These are phyloP conservation scores for Hipposideros larvatus DNA, from an alignment of 2,797 vertebrate species.

Conservation along the genomic window DNA sequence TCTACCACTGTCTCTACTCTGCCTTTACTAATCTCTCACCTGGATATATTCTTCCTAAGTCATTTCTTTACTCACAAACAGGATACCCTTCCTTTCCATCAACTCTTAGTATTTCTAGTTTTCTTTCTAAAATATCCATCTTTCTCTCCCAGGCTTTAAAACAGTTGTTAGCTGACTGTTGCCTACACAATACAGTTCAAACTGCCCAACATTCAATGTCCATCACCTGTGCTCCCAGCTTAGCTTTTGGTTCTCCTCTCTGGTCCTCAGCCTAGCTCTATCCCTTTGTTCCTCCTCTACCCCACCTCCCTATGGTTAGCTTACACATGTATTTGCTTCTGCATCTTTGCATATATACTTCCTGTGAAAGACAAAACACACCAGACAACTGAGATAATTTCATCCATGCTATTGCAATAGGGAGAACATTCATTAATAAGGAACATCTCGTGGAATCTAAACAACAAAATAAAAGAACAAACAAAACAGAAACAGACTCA, in stretches of 20 bases:
- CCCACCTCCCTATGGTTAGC: neutral
- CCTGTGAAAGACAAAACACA: neutral
- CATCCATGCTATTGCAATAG: neutral
- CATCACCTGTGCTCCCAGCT: neutral
- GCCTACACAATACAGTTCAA: neutral
- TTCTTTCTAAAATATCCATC: neutral
- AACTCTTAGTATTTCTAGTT: neutral
- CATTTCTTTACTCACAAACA: neutral
- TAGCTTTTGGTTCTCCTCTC: neutral
- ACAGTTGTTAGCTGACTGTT: neutral
- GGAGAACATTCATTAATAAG: neutral
- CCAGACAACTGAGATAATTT: neutral
- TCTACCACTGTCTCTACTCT: neutral
- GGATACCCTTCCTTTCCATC: neutral
- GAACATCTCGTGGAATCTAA: neutral
- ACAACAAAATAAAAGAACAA: no score
- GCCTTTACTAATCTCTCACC: neutral
- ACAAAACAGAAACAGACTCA: no score
- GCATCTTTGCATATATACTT: neutral
- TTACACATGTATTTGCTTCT: neutral
- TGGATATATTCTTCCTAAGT: neutral
- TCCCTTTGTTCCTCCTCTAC: neutral
- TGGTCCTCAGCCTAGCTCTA: neutral
- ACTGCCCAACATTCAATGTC: neutral
- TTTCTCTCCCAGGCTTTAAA: neutral